phyloP scores from a whole-genome alignment of 2,113 vertebrate genomes.

The Cyphomyrus plagiostoma region DNA sequence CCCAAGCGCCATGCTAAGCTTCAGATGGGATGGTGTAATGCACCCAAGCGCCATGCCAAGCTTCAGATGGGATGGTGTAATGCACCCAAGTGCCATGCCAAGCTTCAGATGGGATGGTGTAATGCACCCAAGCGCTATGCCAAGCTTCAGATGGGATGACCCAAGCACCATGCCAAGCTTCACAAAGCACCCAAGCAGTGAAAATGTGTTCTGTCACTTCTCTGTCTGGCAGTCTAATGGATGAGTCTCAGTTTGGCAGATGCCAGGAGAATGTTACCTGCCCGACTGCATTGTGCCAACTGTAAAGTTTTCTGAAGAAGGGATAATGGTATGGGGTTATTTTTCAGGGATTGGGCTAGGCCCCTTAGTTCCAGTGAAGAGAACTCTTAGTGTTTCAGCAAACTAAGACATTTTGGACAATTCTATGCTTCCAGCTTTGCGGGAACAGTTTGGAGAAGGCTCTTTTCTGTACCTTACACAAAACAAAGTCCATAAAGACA shows the following conservation, averaged over 20 bases:
- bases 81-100: too few species aligned
- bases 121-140: not conserved
- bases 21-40: too few species aligned
- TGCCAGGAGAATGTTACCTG: not conserved
- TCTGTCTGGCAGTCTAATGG: not conserved
- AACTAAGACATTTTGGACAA: not conserved
- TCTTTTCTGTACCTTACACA: not conserved
- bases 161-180: too few species aligned
- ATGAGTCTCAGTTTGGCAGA: not conserved
- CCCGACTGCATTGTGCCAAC: not conserved
- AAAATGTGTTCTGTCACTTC: not conserved
- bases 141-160: too few species aligned
- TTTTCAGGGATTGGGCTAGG: not conserved
- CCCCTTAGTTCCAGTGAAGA: not conserved
- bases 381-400: not conserved
- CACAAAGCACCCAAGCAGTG: not conserved
- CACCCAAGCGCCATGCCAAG: too few species aligned
- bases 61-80: too few species aligned
- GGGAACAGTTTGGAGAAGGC: not conserved
- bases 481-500: not conserved
- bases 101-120: too few species aligned
- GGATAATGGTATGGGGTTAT: not conserved
- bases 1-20: too few species aligned
- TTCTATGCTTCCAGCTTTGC: not conserved
- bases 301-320: not conserved